Evolutionary conservation across 2,797 vertebrate species (phyloP).

Genomic region (Rhynchotus rufescens): DNA sequence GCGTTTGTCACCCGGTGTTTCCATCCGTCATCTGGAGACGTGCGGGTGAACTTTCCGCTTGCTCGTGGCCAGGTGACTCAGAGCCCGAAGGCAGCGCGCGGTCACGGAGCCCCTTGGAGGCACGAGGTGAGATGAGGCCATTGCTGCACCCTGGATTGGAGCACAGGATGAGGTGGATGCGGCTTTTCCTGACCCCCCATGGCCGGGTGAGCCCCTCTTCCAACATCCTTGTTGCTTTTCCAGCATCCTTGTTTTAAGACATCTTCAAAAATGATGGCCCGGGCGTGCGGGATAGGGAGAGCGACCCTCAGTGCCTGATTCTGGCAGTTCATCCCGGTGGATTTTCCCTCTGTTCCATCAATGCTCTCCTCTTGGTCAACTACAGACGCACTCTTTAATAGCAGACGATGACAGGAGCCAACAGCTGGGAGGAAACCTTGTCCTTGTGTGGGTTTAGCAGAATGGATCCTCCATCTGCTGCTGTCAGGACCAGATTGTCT

Average conservation of each 20-base stretch:
- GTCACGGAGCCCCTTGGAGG: neutral
- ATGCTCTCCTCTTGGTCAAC: no score
- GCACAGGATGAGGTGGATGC: neutral
- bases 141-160: neutral
- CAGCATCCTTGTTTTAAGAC: neutral
- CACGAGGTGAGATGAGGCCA: neutral
- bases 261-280: neutral
- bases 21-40: neutral
- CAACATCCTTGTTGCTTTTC: neutral
- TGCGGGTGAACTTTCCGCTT: neutral
- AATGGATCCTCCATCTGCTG: neutral
- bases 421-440: neutral
- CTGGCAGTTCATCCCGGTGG: neutral
- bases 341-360: no score
- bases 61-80: neutral
- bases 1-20: neutral
- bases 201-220: neutral
- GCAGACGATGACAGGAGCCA: neutral
- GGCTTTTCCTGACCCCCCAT: no score
- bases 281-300: neutral
- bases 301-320: fast-evolving
- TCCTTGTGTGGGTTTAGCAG: fast-evolving
- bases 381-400: neutral
- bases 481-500: neutral
- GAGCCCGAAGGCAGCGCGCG: neutral